These are phyloP conservation scores for Upupa epops DNA, from an alignment of 2,113 vertebrate species.

Conservation along the genomic window DNA sequence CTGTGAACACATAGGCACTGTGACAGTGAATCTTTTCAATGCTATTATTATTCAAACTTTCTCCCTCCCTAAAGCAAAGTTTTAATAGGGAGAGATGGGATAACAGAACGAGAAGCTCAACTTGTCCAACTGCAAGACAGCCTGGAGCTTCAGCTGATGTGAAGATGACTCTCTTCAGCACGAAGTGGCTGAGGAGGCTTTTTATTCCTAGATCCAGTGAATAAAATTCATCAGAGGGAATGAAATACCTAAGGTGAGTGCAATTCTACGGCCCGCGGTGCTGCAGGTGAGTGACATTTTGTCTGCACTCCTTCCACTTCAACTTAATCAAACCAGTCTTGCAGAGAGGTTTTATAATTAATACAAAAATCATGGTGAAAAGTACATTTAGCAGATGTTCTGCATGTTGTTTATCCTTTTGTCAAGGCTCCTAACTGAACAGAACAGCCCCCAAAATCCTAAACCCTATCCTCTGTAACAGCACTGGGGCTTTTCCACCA, in stretches of 20 bases:
- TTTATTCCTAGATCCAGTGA: neutral
- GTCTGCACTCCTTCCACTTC: neutral
- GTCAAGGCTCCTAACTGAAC: neutral
- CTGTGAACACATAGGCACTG: neutral
- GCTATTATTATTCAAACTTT: neutral
- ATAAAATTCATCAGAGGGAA: neutral
- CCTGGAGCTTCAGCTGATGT: neutral
- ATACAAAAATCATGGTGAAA: neutral
- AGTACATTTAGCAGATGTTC: neutral
- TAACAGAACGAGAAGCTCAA: neutral
- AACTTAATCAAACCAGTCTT: neutral
- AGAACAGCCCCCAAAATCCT: neutral
- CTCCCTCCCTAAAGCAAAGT: too few species aligned
- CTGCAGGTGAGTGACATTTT: accelerated
- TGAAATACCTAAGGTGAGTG: neutral
- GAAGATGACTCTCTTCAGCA: neutral
- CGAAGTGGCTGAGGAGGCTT: neutral
- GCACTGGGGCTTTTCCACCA: neutral
- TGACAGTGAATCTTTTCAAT: neutral
- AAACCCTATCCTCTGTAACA: neutral
- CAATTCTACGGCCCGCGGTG: accelerated
- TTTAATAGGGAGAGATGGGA: neutral
- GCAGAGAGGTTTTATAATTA: neutral
- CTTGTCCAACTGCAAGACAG: neutral
- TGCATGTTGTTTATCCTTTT: accelerated